Base-by-base conservation (phyloP, 2,113 vertebrate genomes). In the Ceuthmochares aereus region DNA sequence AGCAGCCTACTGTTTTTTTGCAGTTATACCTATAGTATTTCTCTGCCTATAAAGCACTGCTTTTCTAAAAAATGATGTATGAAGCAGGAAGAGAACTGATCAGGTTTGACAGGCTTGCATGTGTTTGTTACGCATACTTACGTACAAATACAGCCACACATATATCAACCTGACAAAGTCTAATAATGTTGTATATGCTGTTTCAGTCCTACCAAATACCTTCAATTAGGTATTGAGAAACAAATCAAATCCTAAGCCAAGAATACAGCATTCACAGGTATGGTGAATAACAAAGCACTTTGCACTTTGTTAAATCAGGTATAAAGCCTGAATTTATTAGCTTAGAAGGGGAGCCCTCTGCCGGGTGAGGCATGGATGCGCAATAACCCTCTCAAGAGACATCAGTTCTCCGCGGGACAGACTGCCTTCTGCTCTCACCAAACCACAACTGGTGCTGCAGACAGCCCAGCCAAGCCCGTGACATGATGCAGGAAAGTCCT, bases 281-380 rank as follows among this genome's bases (percentile, higher is more conserved):
- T 0, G 3, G 54, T 22, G 40, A 47, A 7, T 23, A 79, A 52
- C 32, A 51, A 26, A 19, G 54, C n/a, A 4, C 10, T 51, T 83
- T 22, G 56, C 36, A 59, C 36, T 59, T 79, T 3, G 6, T 78
- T 49, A 75, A 51, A 77, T 17, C 26, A 17, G 29, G 19, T 27
- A 30, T 4, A 40, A 51, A 74, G 68, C 20, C 62, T 2, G 27
- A 4, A n/a, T 52, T 43, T 20, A 98, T 97, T 95, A 67, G 92
- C 84, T 98, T 95, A 89, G 59, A 72, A 59, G 64, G 97, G 94
- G 97, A 70, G 97, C 97, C 98, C 98, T 97, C 98, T 98, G 93
- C 97, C 83, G 98, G 97, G 37, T 4, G 52, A 64, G 26, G 27
- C 86, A 37, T 0, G 7, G 75, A 43, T 0, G 9, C 15, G 40